These are phyloP conservation scores for Adelognathus sp. DNA, from an alignment of 2,888 invertebrate genomes.

Conservation along the genomic window DNA sequence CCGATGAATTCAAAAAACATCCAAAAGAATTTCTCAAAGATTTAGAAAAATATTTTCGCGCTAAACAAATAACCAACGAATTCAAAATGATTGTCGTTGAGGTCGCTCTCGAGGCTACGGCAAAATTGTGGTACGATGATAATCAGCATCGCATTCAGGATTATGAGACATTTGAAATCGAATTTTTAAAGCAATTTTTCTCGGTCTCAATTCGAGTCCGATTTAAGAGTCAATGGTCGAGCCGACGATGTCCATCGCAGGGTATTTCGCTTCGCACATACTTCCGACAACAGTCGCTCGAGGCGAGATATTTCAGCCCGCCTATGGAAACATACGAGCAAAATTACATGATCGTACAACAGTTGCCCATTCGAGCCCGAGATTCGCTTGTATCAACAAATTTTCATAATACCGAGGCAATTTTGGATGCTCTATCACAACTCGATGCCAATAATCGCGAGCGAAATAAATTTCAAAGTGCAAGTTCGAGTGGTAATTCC, in stretches of 20 bases:
- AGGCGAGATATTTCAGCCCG: conserved; percentile 31
- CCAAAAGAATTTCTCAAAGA: neutral
- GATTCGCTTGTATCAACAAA: neutral
- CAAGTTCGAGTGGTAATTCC: no score
- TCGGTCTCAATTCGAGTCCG: conserved; percentile 35
- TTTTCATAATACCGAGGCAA: neutral
- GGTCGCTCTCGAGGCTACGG: conserved; percentile 26
- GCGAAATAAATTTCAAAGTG: neutral
- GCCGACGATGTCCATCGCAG: neutral
- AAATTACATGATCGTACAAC: conserved; percentile 11
- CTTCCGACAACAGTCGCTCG: conserved; percentile 22
- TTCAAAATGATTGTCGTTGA: neutral
- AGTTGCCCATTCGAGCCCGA: neutral
- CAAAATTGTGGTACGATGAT: conserved; percentile 24
- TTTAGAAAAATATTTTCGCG: conserved; percentile 14
- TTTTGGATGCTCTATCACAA: neutral
- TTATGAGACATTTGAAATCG: neutral
- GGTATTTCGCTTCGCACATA: conserved; percentile 27
- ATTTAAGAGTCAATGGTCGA: conserved; percentile 33
- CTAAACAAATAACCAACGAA: neutral
- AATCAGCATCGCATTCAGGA: neutral
- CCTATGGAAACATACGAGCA: conserved; percentile 27
- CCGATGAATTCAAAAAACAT: no score
- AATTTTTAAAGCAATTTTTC: conserved; percentile 29
- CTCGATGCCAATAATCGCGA: neutral